phyloP scores from a whole-genome alignment of 2,888 invertebrate species.

The Cryptops parisi region DNA sequence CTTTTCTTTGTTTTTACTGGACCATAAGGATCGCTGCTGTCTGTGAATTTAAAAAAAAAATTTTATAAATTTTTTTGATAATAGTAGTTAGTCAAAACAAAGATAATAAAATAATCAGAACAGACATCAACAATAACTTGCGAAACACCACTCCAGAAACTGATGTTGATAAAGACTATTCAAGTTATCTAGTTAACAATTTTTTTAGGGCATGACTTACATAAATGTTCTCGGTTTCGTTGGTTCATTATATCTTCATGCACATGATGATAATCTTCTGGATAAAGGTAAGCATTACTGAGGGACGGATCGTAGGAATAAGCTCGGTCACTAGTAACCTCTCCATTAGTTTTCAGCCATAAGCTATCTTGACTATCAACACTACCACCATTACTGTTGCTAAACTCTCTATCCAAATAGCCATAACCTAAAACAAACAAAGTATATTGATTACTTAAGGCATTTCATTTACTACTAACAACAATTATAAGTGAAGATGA shows the following conservation, averaged over 20 bases:
- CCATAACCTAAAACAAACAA: constrained; percentile 12
- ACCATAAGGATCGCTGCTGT: constrained; percentile 58
- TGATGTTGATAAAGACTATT: not conserved
- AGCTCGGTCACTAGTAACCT: constrained; percentile 22
- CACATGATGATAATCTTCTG: constrained; percentile 24
- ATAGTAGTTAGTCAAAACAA: not conserved
- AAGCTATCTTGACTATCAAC: constrained; percentile 87
- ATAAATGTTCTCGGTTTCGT: constrained; percentile 22
- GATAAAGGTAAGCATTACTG: constrained; percentile 23
- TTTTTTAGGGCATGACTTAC: constrained; percentile 18
- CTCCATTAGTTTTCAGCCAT: constrained; percentile 79
- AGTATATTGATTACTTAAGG: not conserved
- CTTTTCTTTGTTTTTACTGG: constrained; percentile 79
- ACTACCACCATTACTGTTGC: constrained; percentile 87
- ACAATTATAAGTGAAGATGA: not conserved
- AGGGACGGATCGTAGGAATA: constrained; percentile 16
- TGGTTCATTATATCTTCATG: constrained; percentile 23
- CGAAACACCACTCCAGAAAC: too few relatives aligned
- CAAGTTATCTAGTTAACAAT: not conserved
- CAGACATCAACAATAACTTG: too few relatives aligned
- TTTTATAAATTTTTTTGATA: too few relatives aligned
- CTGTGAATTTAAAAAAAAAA: not conserved
- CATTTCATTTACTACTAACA: too few relatives aligned
- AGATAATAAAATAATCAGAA: too few relatives aligned
- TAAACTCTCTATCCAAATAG: constrained; percentile 70